Percentiles rank a stretch among this genome's conserved stretches.
Evolutionary conservation across 2,797 vertebrate species (phyloP).

Genomic region (Falco peregrinus): DNA sequence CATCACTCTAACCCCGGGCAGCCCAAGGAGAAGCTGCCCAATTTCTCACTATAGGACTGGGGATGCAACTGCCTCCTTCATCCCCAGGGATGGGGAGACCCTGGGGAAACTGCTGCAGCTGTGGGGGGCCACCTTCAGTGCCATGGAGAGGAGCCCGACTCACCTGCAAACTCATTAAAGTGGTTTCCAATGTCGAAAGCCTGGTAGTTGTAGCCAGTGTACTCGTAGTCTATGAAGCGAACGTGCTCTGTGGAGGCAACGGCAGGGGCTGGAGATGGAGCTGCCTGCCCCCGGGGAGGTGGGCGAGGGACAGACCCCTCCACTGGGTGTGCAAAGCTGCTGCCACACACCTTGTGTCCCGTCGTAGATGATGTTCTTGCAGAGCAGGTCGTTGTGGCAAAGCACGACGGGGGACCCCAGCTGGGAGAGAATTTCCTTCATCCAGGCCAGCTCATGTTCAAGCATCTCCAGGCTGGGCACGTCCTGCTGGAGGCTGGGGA

Average conservation of each 20-base stretch:
- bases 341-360: constrained; percentile 80
- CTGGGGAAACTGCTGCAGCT: accelerated
- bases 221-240: constrained; percentile 96
- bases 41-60: accelerated
- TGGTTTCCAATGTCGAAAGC: constrained; percentile 98
- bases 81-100: neutral
- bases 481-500: constrained; percentile 85
- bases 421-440: constrained; percentile 90
- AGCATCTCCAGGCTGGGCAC: constrained; percentile 88
- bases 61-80: neutral
- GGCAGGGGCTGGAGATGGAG: neutral
- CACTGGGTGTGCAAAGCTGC: accelerated
- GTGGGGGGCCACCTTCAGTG: accelerated
- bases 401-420: constrained; percentile 94
- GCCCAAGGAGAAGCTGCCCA: neutral
- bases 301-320: neutral
- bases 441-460: constrained; percentile 91
- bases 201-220: constrained; percentile 97
- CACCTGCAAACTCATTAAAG: constrained; percentile 98
- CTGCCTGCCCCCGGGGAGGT: accelerated
- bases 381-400: constrained; percentile 96
- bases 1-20: accelerated
- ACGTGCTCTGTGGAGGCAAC: constrained; percentile 80
- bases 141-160: neutral
- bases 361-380: constrained; percentile 97